Conservation (phyloP, 1,140 invertebrate species). For the Zophobas morio region DNA sequence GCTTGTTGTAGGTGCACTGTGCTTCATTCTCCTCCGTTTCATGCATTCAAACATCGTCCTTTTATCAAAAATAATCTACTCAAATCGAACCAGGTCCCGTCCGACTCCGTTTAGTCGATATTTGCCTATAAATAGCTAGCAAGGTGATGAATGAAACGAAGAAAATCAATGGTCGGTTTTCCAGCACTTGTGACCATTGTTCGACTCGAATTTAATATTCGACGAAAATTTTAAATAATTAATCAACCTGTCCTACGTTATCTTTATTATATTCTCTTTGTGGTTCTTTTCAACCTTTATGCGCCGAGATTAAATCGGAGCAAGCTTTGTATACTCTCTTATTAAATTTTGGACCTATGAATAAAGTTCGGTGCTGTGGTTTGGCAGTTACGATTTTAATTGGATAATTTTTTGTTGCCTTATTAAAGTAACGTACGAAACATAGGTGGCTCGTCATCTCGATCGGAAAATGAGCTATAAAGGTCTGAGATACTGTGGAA, state of each 20-base stretch:
- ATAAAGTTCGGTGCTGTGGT: conserved; percentile 1
- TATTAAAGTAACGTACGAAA: neutral
- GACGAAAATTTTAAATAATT: conserved; percentile 16
- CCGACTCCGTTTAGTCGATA: neutral
- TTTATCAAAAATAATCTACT: neutral
- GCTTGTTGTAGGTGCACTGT: too few relatives aligned
- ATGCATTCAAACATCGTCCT: too few relatives aligned
- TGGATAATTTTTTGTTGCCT: neutral
- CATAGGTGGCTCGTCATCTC: neutral
- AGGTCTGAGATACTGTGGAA: too few relatives aligned
- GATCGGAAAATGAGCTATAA: neutral
- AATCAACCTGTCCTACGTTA: conserved; percentile 4
- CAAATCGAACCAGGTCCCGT: neutral
- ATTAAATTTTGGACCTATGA: conserved; percentile 7
- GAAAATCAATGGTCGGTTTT: neutral
- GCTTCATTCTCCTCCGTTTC: too few relatives aligned
- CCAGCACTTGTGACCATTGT: neutral
- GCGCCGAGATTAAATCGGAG: conserved; percentile 3
- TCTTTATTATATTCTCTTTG: conserved; percentile 15
- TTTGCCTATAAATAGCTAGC: neutral
- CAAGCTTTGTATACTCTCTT: conserved; percentile 15
- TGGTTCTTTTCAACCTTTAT: conserved; percentile 19
- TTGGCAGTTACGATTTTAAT: conserved; percentile 4
- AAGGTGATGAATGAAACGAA: neutral
- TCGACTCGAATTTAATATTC: neutral